Conservation (phyloP, 1,140 invertebrate genomes). For the Potamilus streckersoni region DNA sequence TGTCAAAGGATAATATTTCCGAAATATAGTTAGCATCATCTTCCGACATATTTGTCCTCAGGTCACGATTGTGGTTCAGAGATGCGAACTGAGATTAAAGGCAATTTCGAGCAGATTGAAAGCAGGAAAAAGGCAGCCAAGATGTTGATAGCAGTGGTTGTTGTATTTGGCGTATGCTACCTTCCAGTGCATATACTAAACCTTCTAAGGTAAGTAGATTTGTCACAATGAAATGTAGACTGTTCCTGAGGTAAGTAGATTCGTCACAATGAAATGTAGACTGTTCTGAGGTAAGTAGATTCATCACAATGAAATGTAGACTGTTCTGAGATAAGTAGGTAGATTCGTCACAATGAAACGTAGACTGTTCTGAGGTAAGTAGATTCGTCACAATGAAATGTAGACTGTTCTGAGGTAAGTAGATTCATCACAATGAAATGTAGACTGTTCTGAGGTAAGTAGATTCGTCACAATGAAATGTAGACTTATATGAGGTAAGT, state of each 20-base stretch:
- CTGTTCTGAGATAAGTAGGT: neutral
- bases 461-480: too few relatives aligned
- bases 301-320: too few relatives aligned
- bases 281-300: neutral
- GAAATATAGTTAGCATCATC: too few relatives aligned
- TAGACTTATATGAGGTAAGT: neutral
- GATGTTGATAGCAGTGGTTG: neutral
- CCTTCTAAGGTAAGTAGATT: neutral
- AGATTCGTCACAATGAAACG: too few relatives aligned
- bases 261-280: too few relatives aligned
- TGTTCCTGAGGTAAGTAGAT: constrained; percentile 1
- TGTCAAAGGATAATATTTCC: too few relatives aligned
- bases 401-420: neutral
- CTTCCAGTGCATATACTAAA: constrained; percentile 4
- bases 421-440: too few relatives aligned
- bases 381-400: too few relatives aligned
- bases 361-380: neutral
- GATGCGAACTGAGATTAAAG: too few relatives aligned
- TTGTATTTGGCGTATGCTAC: neutral
- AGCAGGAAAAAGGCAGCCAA: neutral
- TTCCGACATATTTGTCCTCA: too few relatives aligned
- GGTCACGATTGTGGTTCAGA: too few relatives aligned
- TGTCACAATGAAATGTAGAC: too few relatives aligned
- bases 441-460: neutral
- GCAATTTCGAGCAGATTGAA: neutral